Evolutionary conservation across 2,888 invertebrate species (phyloP).

Genomic region (Tanypteryx hageni): DNA sequence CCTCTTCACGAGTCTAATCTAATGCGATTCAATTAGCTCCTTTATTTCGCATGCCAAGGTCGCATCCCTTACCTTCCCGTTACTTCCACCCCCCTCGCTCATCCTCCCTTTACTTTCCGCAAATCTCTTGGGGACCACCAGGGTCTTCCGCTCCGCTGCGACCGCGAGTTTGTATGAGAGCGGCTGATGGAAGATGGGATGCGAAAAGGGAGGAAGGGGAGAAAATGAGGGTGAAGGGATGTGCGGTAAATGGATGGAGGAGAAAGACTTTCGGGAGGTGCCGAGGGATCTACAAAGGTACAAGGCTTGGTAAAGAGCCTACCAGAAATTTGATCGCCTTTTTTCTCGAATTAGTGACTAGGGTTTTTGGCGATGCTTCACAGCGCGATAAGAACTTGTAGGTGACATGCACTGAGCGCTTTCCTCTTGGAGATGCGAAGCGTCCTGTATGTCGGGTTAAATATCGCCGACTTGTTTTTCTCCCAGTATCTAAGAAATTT

Average conservation of each 20-base stretch:
- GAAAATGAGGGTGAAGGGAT: not conserved
- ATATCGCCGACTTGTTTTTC: too few species aligned
- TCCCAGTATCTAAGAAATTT: too few species aligned
- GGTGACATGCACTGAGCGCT: too few species aligned
- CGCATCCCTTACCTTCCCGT: slow-evolving; percentile 25
- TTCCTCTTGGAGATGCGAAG: too few species aligned
- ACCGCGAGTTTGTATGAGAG: slow-evolving; percentile 48
- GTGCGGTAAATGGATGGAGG: not conserved
- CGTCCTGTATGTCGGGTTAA: too few species aligned
- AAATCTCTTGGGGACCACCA: slow-evolving; percentile 52
- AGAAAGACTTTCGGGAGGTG: not conserved
- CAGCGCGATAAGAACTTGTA: too few species aligned
- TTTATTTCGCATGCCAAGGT: slow-evolving; percentile 63
- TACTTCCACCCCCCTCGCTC: slow-evolving; percentile 19
- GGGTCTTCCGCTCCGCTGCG: slow-evolving; percentile 54
- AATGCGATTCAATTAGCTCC: slow-evolving; percentile 64
- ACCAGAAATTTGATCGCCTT: slow-evolving; percentile 9
- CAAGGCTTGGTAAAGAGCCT: not conserved
- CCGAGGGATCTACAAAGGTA: not conserved
- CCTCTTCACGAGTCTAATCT: slow-evolving; percentile 48
- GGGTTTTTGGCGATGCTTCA: not conserved
- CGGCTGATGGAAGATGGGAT: slow-evolving; percentile 42
- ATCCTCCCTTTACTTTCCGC: slow-evolving; percentile 21
- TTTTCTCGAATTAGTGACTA: not conserved
- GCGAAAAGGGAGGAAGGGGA: not conserved